Base-by-base conservation (phyloP, 2,797 vertebrate species). In the Fistularia commersonii region DNA sequence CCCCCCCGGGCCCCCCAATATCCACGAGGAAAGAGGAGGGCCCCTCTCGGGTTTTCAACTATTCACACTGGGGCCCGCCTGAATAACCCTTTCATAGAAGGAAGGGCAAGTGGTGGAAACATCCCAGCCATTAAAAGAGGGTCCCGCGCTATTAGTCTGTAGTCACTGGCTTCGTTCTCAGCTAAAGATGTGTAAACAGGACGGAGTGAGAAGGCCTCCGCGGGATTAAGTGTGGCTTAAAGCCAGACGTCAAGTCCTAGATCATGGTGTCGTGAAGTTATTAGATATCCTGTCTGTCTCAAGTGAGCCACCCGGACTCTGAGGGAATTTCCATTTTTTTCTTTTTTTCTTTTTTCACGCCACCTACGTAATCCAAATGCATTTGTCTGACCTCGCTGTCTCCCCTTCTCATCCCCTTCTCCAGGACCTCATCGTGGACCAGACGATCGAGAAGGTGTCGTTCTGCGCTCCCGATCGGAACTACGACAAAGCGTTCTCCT, bases 401-500 rank as follows among this genome's bases (percentile, higher is more conserved):
- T 43, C 11, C 51, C 33, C n/a, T 10, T 44, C 11, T 45, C 42
- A 36, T 12, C 36, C 51, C 49, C 45, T 14, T 61, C 13, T 12
- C 51, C 68, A 96, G 95, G 95, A 97, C 74, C 92, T 97, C 60
- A 94, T 97, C 6, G 93, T 97, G 45, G 95, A 97, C 77, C 95
- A 97, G 86, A 97, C 95, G 65, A 97, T 97, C 0, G 95, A 97
- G 82, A 97, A 97, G 79, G 95, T 97, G 48, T 97, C 95, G 0
- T 97, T 97, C 78, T 97, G 95, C 0, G 95, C 95, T 10, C 95
- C 94, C 0, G 95, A 97, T 74, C 92, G 94, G 15, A 97, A 95
- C 81, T 94, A 95, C 11, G 95, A 97, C 88, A 97, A 97, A 63
- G 95, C 95, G 10, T 97, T 97, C 76, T 96, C 95, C 47, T 97